These are phyloP conservation scores for Umimayanthus kanabou DNA, from an alignment of 92 coral and sea anemone species.

Conservation along the genomic window DNA sequence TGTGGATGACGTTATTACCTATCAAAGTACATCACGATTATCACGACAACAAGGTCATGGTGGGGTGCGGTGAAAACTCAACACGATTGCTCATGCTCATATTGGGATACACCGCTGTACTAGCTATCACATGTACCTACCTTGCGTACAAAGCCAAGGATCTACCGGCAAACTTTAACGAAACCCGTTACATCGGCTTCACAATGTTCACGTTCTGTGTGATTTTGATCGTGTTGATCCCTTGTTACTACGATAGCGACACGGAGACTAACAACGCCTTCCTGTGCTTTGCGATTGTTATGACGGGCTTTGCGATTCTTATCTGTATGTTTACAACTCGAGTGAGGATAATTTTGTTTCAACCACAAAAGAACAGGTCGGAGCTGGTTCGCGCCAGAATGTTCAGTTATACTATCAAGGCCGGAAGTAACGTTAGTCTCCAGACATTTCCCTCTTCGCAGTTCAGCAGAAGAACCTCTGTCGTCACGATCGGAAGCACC, in stretches of 20 bases:
- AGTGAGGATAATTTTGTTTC: conserved; percentile 81
- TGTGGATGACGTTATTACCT: conserved; percentile 69
- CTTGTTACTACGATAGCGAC: conserved; percentile 73
- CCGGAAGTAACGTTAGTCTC: conserved; percentile 53
- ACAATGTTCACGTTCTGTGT: conserved; percentile 96
- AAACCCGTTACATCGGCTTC: conserved; percentile 88
- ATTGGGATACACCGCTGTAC: conserved; percentile 88
- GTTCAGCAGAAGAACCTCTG: conserved; percentile 71
- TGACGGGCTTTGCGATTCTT: conserved; percentile 77
- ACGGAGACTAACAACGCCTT: conserved; percentile 54
- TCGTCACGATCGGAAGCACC: conserved; percentile 73
- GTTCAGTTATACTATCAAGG: conserved; percentile 85
- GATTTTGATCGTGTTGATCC: conserved; percentile 77
- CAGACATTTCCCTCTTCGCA: conserved; percentile 44
- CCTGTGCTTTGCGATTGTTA: conserved; percentile 67
- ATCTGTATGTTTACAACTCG: conserved; percentile 86
- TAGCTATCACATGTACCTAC: conserved; percentile 84
- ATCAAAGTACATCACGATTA: conserved; percentile 68
- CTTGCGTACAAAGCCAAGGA: conserved; percentile 94
- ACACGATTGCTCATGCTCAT: conserved; percentile 71
- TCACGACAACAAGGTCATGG: conserved; percentile 64
- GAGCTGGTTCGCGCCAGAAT: conserved; percentile 88
- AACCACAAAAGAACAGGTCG: conserved; percentile 86
- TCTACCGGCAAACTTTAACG: conserved; percentile 94
- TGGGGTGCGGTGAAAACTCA: conserved; percentile 90